Evolutionary conservation across 2,797 vertebrate genomes (phyloP).

Genomic region (Enteromius thamalakanensis): DNA sequence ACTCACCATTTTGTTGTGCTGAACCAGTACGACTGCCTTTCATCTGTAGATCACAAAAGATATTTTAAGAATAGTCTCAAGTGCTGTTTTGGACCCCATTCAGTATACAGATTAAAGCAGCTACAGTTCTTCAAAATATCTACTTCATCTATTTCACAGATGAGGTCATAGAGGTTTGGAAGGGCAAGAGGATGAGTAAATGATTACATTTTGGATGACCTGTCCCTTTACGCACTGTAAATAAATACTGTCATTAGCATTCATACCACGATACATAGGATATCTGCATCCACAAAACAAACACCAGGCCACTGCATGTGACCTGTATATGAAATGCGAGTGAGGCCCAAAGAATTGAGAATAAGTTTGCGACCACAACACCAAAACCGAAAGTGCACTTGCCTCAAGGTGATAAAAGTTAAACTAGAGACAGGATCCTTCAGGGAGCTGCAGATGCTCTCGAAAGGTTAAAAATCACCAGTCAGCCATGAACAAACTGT

Average conservation of each 20-base stretch:
- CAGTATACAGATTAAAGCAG: not conserved
- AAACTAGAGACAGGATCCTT: slow-evolving; percentile 29
- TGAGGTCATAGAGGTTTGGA: not conserved
- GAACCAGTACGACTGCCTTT: not conserved
- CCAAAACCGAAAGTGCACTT: slow-evolving; percentile 10
- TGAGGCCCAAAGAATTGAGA: not conserved
- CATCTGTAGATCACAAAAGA: not conserved
- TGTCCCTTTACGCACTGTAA: not conserved
- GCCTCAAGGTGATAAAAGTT: slow-evolving; percentile 21
- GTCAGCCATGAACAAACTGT: slow-evolving; percentile 56
- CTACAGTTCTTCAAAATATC: not conserved
- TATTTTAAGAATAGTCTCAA: not conserved
- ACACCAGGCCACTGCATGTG: not conserved
- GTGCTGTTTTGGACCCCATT: not conserved
- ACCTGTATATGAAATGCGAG: slow-evolving; percentile 1
- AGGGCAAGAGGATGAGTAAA: not conserved
- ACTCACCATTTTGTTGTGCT: not conserved
- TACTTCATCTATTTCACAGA: not conserved
- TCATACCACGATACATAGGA: not conserved
- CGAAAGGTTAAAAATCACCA: slow-evolving; percentile 55
- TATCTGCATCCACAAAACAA: slow-evolving; percentile 26
- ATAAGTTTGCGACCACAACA: slow-evolving; percentile 27
- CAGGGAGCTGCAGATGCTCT: slow-evolving; percentile 54
- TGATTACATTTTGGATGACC: not conserved
- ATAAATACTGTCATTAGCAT: slow-evolving; percentile 6